A percentile compares a stretch with the other conserved stretches of the same genome.
Conservation (phyloP, 2,113 vertebrate genomes). For the Oceanodroma tethys region DNA sequence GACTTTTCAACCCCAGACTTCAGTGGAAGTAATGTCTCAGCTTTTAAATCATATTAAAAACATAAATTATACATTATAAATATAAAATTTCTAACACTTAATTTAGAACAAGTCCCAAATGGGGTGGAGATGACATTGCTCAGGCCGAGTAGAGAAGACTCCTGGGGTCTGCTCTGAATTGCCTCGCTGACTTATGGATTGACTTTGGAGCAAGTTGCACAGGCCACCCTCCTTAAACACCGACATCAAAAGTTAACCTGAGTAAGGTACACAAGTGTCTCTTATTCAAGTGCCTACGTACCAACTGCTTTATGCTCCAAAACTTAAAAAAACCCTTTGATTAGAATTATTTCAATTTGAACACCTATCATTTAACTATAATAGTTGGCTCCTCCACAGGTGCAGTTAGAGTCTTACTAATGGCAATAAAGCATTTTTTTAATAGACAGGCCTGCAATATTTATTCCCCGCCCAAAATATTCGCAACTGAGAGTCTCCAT, state of each 20-base stretch:
- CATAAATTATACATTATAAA: slow-evolving; percentile 22
- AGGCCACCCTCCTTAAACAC: not conserved
- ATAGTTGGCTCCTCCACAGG: not conserved
- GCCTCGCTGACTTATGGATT: not conserved
- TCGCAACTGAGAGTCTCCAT: not conserved
- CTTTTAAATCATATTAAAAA: slow-evolving; percentile 33
- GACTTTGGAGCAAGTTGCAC: not conserved
- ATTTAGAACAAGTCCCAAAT: not conserved
- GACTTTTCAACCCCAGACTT: not conserved
- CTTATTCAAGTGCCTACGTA: not conserved
- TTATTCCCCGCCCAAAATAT: not conserved
- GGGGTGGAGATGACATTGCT: not conserved
- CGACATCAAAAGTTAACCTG: rapidly evolving
- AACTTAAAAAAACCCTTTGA: not conserved
- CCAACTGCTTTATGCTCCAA: not conserved
- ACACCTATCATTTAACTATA: not conserved
- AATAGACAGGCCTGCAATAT: not conserved
- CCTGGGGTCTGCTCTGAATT: slow-evolving; percentile 3
- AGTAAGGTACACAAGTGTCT: rapidly evolving
- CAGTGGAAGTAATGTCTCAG: not conserved
- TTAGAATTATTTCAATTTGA: not conserved
- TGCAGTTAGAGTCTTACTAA: not conserved
- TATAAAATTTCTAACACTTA: not conserved
- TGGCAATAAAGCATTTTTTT: not conserved
- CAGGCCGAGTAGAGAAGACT: not conserved